Conservation (phyloP, 2,797 vertebrate species). For the Silurus lanzhouensis region DNA sequence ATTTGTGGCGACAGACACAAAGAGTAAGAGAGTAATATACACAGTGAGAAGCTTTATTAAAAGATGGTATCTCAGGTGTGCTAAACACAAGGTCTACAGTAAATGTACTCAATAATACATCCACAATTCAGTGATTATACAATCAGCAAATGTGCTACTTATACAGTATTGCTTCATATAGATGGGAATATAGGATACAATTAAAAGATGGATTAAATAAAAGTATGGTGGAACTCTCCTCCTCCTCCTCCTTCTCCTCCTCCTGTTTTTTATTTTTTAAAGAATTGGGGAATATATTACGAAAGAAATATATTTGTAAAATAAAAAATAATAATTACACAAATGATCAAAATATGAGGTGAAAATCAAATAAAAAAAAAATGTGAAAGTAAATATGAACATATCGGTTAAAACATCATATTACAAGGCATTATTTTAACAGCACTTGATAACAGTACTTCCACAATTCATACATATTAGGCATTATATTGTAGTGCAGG, state of each 20-base stretch:
- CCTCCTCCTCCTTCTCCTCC: too few relatives aligned
- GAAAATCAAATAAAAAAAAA: background rate
- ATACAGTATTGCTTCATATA: background rate
- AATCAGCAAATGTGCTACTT: background rate
- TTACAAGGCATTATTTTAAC: slow-evolving; percentile 4
- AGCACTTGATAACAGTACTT: background rate
- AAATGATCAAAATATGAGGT: background rate
- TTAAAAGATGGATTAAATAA: background rate
- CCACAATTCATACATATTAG: background rate
- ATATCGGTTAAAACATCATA: background rate
- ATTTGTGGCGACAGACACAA: slow-evolving; percentile 17
- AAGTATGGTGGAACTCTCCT: background rate
- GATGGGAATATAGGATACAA: background rate
- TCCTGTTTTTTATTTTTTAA: background rate
- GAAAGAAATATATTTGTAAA: background rate
- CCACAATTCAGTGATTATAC: background rate
- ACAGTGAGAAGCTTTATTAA: slow-evolving; percentile 27
- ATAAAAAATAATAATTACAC: background rate
- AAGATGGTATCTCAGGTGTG: slow-evolving; percentile 10
- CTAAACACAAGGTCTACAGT: slow-evolving; percentile 9
- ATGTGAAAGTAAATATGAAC: background rate
- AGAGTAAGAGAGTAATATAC: slow-evolving; percentile 3
- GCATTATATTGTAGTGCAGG: background rate
- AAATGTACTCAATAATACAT: background rate
- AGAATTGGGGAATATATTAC: background rate